phyloP scores from a whole-genome alignment of 2,113 vertebrate species.

The Haemorhous mexicanus region DNA sequence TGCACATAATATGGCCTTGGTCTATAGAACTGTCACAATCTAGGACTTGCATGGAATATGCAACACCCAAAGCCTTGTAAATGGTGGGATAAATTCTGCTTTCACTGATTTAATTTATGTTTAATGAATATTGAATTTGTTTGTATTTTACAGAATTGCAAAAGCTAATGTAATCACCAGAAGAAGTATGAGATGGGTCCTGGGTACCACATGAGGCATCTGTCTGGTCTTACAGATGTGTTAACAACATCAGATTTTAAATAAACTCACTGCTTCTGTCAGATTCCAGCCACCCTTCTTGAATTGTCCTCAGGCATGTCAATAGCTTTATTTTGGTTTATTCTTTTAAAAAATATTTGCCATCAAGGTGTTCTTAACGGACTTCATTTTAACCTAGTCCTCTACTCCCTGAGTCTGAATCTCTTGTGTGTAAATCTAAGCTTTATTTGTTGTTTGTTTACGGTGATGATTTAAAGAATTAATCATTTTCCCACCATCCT shows the following conservation, averaged over 20 bases:
- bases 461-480: neutral
- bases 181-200: neutral
- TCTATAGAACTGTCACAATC: neutral
- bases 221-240: neutral
- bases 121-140: neutral
- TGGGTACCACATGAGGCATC: neutral
- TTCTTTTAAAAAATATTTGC: neutral
- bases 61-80: neutral
- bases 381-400: neutral
- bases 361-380: neutral
- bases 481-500: neutral
- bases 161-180: neutral
- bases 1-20: neutral
- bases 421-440: neutral
- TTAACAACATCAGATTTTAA: neutral
- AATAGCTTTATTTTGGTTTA: neutral
- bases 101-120: neutral
- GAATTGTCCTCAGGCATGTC: neutral
- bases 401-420: neutral
- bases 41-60: neutral
- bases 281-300: neutral
- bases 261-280: neutral
- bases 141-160: neutral
- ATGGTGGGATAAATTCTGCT: neutral
- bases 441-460: neutral